Conservation (phyloP, 2,113 vertebrate species). For the Callocephalon fimbriatum region DNA sequence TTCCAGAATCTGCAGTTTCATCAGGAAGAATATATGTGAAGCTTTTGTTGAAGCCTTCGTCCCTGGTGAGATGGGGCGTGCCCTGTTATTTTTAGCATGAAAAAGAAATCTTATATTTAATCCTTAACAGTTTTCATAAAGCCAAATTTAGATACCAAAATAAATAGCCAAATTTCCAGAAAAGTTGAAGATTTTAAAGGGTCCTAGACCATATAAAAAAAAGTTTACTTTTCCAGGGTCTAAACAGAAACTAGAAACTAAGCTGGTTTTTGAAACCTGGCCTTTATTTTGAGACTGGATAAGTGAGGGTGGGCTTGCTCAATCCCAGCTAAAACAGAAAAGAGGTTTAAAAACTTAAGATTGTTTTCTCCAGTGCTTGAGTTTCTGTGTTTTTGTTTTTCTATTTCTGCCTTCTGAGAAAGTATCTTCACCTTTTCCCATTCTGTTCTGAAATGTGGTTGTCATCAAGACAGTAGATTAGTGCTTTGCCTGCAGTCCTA, state of each 20-base stretch:
- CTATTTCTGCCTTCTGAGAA: background rate
- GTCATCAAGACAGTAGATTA: background rate
- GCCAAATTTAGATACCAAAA: background rate
- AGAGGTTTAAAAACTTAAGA: background rate
- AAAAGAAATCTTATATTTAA: background rate
- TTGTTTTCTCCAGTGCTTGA: accelerated
- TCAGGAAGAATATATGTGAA: no score
- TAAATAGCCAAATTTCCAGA: background rate
- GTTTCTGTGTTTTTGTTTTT: background rate
- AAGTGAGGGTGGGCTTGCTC: background rate
- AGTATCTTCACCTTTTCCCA: background rate
- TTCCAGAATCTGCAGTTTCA: background rate
- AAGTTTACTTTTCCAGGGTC: background rate
- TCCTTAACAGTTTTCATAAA: background rate
- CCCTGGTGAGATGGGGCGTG: accelerated
- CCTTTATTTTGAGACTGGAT: background rate
- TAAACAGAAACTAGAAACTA: background rate
- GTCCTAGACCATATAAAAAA: background rate
- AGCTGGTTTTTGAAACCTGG: background rate
- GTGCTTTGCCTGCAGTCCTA: background rate
- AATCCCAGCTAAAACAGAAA: background rate
- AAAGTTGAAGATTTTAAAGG: background rate
- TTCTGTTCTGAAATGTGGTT: background rate
- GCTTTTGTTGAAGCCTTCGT: background rate
- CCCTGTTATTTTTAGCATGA: background rate